Evolutionary conservation across 1,140 invertebrate genomes (phyloP).

Genomic region (Antheraea mylitta): DNA sequence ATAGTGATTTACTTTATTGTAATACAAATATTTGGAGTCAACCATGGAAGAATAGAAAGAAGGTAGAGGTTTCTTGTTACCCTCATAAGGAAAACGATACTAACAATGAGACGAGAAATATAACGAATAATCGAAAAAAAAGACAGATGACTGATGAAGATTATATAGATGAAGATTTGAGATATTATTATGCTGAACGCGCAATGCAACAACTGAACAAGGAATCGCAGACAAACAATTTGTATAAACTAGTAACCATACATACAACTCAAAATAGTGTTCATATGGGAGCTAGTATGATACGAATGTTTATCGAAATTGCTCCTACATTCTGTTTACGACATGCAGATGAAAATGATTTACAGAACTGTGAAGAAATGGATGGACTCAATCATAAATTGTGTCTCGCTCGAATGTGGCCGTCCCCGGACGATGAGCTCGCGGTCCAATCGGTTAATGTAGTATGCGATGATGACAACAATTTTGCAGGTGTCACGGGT

Average conservation of each 20-base stretch:
- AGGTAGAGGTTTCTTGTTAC: conserved; percentile 39
- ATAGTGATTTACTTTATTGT: conserved; percentile 35
- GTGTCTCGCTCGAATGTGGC: conserved; percentile 49
- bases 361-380: conserved; percentile 50
- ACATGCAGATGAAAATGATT: conserved; percentile 33
- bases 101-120: conserved; percentile 17
- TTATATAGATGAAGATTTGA: conserved; percentile 52
- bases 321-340: conserved; percentile 53
- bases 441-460: conserved; percentile 37
- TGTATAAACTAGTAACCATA: conserved; percentile 53
- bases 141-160: conserved; percentile 39
- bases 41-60: conserved; percentile 39
- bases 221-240: conserved; percentile 43
- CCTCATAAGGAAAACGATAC: background rate
- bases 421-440: conserved; percentile 53
- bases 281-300: conserved; percentile 39
- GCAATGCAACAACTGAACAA: conserved; percentile 47
- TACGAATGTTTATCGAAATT: conserved; percentile 61
- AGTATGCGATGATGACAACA: conserved; percentile 50
- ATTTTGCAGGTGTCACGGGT: conserved; percentile 42
- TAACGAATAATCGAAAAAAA: conserved; percentile 26
- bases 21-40: conserved; percentile 41
- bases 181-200: conserved; percentile 51
- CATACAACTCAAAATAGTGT: conserved; percentile 39
- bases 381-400: conserved; percentile 47